Evolutionary conservation across 2,888 invertebrate genomes (phyloP).

Genomic region (Apotomis capreana): DNA sequence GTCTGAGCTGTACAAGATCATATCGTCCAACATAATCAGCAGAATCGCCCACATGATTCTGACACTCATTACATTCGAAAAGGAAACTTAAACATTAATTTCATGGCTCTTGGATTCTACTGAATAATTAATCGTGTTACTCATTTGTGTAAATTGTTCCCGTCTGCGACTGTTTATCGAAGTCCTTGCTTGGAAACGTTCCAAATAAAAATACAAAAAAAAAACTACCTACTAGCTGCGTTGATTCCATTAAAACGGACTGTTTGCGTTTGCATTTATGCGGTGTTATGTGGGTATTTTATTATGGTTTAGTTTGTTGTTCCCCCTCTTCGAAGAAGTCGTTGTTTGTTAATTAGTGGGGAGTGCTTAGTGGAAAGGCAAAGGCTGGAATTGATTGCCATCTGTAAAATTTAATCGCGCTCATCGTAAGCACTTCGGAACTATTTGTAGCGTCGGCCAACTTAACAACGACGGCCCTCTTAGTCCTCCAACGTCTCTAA

Average conservation of each 20-base stretch:
- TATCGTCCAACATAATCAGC: conserved; percentile 29
- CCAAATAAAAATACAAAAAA: conserved; percentile 49
- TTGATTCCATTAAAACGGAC: conserved; percentile 49
- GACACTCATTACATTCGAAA: conserved; percentile 1
- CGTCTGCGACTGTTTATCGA: conserved; percentile 49
- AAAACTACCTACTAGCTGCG: conserved; percentile 43
- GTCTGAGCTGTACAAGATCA: conserved; percentile 27
- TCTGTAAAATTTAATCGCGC: conserved; percentile 32
- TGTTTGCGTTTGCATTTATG: conserved; percentile 50
- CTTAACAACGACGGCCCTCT: conserved; percentile 46
- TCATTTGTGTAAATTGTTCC: conserved; percentile 53
- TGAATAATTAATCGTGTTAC: conserved; percentile 56
- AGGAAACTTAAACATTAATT: conserved; percentile 51
- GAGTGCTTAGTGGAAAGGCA: neutral
- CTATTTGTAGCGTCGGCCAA: conserved; percentile 34
- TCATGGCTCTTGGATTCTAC: conserved; percentile 49
- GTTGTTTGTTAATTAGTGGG: neutral
- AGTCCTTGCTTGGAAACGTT: conserved; percentile 52
- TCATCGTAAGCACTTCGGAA: conserved; percentile 13
- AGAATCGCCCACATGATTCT: conserved; percentile 19
- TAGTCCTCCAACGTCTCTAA: conserved; percentile 55
- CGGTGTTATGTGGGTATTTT: conserved; percentile 36
- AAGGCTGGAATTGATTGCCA: conserved; percentile 9
- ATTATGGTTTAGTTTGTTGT: conserved; percentile 8
- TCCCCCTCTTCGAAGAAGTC: neutral